These are phyloP conservation scores for Piscicola geometra DNA, from an alignment of 2,888 invertebrate species.

Conservation along the genomic window DNA sequence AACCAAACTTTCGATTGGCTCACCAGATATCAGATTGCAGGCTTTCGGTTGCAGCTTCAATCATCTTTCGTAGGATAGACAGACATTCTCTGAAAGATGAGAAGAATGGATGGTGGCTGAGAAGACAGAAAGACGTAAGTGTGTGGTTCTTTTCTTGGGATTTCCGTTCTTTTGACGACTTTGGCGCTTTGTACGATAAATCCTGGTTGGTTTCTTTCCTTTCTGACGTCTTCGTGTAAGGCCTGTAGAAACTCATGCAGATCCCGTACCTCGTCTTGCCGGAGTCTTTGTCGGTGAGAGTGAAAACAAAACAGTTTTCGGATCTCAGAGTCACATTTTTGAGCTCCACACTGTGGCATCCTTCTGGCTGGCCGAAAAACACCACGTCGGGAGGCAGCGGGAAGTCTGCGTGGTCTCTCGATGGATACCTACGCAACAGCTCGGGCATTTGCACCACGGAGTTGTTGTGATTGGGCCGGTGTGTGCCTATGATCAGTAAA, in stretches of 20 bases:
- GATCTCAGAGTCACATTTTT: conserved; percentile 67
- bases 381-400: conserved; percentile 95
- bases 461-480: conserved; percentile 61
- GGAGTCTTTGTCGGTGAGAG: conserved; percentile 87
- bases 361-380: conserved; percentile 98
- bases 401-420: conserved; percentile 93
- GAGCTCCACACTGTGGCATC: conserved; percentile 81
- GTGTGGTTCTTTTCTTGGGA: conserved; percentile 71
- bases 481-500: conserved; percentile 89
- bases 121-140: conserved; percentile 88
- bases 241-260: conserved; percentile 95
- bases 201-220: not conserved
- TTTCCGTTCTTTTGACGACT: conserved; percentile 46
- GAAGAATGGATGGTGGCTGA: conserved; percentile 99
- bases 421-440: conserved; percentile 80
- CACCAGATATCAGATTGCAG: not conserved
- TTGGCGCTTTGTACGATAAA: not conserved
- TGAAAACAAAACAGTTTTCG: conserved; percentile 93
- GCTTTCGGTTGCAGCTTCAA: conserved; percentile 94
- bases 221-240: conserved; percentile 60
- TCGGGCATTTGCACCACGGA: conserved; percentile 75
- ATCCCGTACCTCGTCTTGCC: conserved; percentile 76
- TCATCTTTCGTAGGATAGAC: conserved; percentile 85
- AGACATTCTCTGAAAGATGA: conserved; percentile 96
- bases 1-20: not conserved